Evolutionary conservation across 2,797 vertebrate genomes (phyloP).

Genomic region (Premnoplex brunnescens): DNA sequence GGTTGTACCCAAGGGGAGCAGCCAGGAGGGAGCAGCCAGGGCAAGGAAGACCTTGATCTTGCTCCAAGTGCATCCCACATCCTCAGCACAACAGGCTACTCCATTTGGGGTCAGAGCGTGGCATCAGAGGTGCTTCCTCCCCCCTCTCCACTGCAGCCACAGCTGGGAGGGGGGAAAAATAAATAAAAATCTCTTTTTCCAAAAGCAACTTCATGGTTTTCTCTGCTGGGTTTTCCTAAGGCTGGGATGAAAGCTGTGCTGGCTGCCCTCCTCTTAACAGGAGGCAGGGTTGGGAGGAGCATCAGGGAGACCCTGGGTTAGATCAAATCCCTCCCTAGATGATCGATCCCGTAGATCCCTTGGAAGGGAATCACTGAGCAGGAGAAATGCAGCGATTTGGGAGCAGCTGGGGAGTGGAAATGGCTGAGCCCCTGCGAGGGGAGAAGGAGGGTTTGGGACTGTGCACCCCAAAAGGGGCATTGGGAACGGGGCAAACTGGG

Average conservation of each 20-base stretch:
- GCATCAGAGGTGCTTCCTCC: not conserved
- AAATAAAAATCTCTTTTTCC: not conserved
- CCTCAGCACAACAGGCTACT: not conserved
- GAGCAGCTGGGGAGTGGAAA: not conserved
- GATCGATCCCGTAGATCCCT: not conserved
- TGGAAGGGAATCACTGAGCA: not conserved
- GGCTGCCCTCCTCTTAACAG: not conserved
- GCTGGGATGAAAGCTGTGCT: not conserved
- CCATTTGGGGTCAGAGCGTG: not conserved
- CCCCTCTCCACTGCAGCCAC: not conserved
- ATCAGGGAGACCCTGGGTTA: not conserved
- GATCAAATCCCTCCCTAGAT: fast-evolving
- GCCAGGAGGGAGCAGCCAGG: not conserved
- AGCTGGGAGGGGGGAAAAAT: not conserved
- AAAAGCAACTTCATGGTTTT: not conserved
- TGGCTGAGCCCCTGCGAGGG: not conserved
- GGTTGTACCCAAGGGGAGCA: not conserved
- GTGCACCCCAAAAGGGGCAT: fast-evolving
- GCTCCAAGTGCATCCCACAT: fast-evolving
- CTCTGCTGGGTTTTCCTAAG: not conserved
- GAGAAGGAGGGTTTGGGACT: no score
- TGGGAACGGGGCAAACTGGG: not conserved
- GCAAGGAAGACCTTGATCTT: not conserved
- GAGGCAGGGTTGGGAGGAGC: not conserved
- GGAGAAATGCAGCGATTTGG: not conserved